phyloP scores from a whole-genome alignment of 2,888 invertebrate species.

The Melolontha melolontha region DNA sequence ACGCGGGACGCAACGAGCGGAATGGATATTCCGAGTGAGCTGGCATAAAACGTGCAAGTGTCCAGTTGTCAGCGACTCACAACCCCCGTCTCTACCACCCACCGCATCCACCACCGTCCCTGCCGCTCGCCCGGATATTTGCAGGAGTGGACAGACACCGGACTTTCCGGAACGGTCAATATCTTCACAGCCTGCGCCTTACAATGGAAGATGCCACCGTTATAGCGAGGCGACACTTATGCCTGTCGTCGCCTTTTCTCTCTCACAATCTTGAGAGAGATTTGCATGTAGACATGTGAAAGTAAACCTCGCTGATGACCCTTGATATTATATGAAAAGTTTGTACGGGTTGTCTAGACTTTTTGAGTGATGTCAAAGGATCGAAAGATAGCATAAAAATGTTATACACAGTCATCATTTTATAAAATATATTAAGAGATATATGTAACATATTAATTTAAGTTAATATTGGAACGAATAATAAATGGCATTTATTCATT shows the following conservation, averaged over 20 bases:
- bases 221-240: constrained; percentile 32
- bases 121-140: constrained; percentile 37
- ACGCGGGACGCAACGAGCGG: constrained; percentile 32
- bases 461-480: too few species aligned
- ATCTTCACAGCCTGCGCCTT: constrained; percentile 54
- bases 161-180: constrained; percentile 50
- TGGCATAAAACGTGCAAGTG: constrained; percentile 58
- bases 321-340: constrained; percentile 1
- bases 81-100: constrained; percentile 42
- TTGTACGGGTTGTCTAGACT: too few species aligned
- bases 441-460: too few species aligned
- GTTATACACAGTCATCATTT: too few species aligned
- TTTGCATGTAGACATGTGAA: not conserved
- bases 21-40: constrained; percentile 55
- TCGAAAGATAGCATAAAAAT: too few species aligned
- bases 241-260: not conserved
- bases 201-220: constrained; percentile 38
- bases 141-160: constrained; percentile 43
- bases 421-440: too few species aligned
- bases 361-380: too few species aligned
- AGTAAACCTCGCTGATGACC: not conserved
- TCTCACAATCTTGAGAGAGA: not conserved
- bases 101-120: constrained; percentile 4
- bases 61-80: constrained; percentile 57
- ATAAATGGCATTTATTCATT: too few species aligned